Evolutionary conservation across 2,797 vertebrate species (phyloP).

Genomic region (Salarias fasciatus): DNA sequence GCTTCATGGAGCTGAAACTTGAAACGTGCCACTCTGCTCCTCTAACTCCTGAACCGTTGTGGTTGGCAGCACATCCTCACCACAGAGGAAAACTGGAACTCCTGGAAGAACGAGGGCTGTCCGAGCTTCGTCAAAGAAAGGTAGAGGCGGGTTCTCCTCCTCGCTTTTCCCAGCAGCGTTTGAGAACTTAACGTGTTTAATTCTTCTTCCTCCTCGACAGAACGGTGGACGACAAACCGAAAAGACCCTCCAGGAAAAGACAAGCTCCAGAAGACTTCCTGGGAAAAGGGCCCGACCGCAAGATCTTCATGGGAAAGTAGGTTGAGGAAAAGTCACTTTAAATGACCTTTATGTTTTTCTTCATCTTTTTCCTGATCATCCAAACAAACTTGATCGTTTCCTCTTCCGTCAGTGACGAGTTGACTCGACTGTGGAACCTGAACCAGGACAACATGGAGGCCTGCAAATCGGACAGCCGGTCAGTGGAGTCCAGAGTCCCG

Average conservation of each 20-base stretch:
- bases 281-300: constrained; percentile 94
- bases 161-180: neutral
- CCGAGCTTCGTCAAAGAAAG: constrained; percentile 98
- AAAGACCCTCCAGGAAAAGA: constrained; percentile 89
- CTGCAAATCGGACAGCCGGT: constrained; percentile 96
- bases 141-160: constrained; percentile 73
- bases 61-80: constrained; percentile 92
- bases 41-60: neutral
- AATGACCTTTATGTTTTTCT: too few relatives aligned
- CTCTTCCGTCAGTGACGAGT: constrained; percentile 87
- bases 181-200: neutral
- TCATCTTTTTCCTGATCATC: too few relatives aligned
- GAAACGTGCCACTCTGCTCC: too few relatives aligned
- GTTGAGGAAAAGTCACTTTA: constrained; percentile 45
- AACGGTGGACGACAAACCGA: constrained; percentile 89
- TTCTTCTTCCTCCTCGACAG: constrained; percentile 73
- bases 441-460: constrained; percentile 98
- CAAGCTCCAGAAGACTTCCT: constrained; percentile 95
- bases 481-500: constrained; percentile 34
- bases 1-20: too few relatives aligned
- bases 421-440: constrained; percentile 97
- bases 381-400: neutral
- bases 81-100: constrained; percentile 99
- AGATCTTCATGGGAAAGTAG: constrained; percentile 98
- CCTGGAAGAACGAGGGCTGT: constrained; percentile 99